phyloP scores from a whole-genome alignment of 2,888 invertebrate species.

The Malacosoma neustria region DNA sequence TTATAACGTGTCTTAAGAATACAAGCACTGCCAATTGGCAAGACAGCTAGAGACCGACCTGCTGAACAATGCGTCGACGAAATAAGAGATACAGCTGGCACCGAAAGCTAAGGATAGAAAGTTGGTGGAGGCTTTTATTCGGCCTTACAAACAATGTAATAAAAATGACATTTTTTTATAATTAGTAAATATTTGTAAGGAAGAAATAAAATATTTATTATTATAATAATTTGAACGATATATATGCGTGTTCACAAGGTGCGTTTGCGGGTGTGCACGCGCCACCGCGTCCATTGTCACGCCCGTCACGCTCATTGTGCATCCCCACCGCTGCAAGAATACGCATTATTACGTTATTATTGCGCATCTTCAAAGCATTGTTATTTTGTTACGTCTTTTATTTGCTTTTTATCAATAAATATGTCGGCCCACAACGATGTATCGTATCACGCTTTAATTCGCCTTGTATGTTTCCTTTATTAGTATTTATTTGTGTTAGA shows the following conservation, averaged over 20 bases:
- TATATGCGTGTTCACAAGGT: conserved; percentile 51
- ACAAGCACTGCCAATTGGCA: no score
- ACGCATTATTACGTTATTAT: conserved; percentile 67
- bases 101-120: no score
- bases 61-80: no score
- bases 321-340: conserved; percentile 39
- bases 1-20: no score
- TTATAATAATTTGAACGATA: no score
- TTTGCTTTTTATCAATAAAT: conserved; percentile 57
- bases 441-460: conserved; percentile 68
- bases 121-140: no score
- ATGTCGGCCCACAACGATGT: conserved; percentile 50
- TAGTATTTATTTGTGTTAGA: conserved; percentile 21
- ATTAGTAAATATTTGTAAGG: no score
- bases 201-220: no score
- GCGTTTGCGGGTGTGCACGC: conserved; percentile 49
- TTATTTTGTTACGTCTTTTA: conserved; percentile 54
- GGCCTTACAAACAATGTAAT: no score
- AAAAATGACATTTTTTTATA: no score
- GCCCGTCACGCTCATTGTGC: conserved; percentile 53
- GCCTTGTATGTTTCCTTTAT: conserved; percentile 41
- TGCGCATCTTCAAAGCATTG: conserved; percentile 69
- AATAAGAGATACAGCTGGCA: no score
- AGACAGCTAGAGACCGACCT: no score
- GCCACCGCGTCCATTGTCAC: conserved; percentile 55